Conservation (phyloP, 2,113 vertebrate species). For the Gobio gobio region DNA sequence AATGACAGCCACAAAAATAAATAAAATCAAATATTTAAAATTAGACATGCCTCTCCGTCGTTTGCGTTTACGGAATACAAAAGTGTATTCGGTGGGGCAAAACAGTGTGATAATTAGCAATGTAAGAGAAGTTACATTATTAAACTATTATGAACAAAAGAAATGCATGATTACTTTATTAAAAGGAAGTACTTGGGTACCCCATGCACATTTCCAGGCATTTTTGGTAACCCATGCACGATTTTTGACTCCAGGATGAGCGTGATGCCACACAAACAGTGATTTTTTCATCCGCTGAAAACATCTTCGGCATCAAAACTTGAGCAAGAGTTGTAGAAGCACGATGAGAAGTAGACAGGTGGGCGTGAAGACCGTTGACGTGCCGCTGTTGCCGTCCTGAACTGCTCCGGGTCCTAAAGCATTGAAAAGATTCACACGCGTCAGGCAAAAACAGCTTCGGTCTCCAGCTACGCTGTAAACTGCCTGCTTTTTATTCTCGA, state of each 20-base stretch:
- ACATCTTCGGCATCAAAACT: slow-evolving; percentile 81
- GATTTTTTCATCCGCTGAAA: slow-evolving; percentile 37
- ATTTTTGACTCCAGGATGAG: slow-evolving; percentile 64
- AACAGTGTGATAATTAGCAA: slow-evolving; percentile 34
- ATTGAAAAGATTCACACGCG: slow-evolving; percentile 26
- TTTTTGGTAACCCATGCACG: slow-evolving; percentile 62
- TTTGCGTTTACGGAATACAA: slow-evolving; percentile 46
- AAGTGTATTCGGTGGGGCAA: slow-evolving; percentile 45
- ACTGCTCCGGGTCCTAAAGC: slow-evolving; percentile 86
- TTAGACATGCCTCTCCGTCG: slow-evolving; percentile 47
- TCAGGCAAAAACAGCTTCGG: background rate
- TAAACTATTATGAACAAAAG: slow-evolving; percentile 42
- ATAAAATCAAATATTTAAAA: slow-evolving; percentile 40
- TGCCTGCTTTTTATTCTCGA: background rate
- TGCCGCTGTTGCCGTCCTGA: slow-evolving; percentile 87
- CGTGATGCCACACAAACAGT: slow-evolving; percentile 49
- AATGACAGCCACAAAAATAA: slow-evolving; percentile 48
- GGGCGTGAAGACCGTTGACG: slow-evolving; percentile 72
- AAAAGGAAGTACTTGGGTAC: slow-evolving; percentile 58
- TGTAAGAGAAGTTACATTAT: slow-evolving; percentile 43
- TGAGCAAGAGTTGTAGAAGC: slow-evolving; percentile 79
- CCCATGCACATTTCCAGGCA: slow-evolving; percentile 62
- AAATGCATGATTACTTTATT: slow-evolving; percentile 49
- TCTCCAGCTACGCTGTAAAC: background rate
- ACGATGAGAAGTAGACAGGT: slow-evolving; percentile 80